Base-by-base conservation (phyloP, 2,888 invertebrate species). In the Zonitis immaculata region DNA sequence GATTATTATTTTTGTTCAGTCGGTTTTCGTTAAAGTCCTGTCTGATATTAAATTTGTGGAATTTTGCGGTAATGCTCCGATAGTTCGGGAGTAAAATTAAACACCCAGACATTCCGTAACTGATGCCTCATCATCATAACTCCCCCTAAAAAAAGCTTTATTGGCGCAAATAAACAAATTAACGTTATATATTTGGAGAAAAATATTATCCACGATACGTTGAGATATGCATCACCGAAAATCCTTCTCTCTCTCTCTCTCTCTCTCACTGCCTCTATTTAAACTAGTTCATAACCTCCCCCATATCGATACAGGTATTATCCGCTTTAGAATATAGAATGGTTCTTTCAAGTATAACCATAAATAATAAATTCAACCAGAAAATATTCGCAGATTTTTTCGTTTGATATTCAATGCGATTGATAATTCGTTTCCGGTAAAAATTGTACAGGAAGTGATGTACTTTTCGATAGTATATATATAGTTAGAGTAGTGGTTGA, bases 11-110 rank as follows among this genome's bases (percentile, higher is more conserved):
- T n/a, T n/a, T n/a, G n/a, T n/a, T n/a, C n/a, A n/a, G 25, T 12
- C 45, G 42, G 48, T 39, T 35, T 48, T 52, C 49, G 46, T 52
- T 57, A 66, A 67, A 67, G 67, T 65, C 65, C 65, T 66, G 78
- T n/a, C n/a, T n/a, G n/a, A 78, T 79, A 79, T 79, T 79, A 79
- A 79, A 79, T 79, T 78, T 79, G 77, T 75, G 77, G 78, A 79
- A 79, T 79, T 78, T 77, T 75, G 77, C 75, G 78, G 78, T 74
- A 35, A 35, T 14, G 14, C 18, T 16, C 18, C n/a, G n/a, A n/a
- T n/a, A n/a, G n/a, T n/a, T n/a, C n/a, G n/a, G n/a, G n/a, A n/a
- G n/a, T n/a, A n/a, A n/a, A n/a, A n/a, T n/a, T n/a, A 59, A 57
- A 60, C 59, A 58, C 18, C 61, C n/a, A 58, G 60, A 56, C 57